Conservation (phyloP, 2,113 vertebrate genomes). For the Aptenodytes forsteri region DNA sequence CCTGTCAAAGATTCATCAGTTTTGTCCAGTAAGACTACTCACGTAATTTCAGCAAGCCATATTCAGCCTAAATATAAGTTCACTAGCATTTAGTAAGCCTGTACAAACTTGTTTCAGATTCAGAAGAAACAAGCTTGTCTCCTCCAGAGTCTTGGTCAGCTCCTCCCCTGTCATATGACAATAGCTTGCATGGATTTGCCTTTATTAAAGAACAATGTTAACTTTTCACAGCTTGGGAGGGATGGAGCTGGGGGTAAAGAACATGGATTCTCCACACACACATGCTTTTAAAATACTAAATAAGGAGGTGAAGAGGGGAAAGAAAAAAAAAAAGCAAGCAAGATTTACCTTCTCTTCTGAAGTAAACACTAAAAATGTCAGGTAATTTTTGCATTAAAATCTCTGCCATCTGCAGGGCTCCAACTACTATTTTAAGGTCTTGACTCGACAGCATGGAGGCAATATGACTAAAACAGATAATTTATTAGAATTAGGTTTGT, state of each 20-base stretch:
- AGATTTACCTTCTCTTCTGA: conserved; percentile 95
- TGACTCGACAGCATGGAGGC: conserved; percentile 99
- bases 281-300: background rate
- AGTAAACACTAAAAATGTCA: conserved; percentile 98
- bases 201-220: background rate
- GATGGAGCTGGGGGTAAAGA: background rate
- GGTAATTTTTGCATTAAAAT: conserved; percentile 99
- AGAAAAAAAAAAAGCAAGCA: background rate
- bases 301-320: background rate
- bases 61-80: background rate
- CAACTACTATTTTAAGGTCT: conserved; percentile 99
- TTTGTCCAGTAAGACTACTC: background rate
- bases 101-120: background rate
- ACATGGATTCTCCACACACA: background rate
- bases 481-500: background rate
- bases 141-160: background rate
- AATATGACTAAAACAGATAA: conserved; percentile 89
- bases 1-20: background rate
- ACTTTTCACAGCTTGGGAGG: background rate
- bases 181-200: background rate
- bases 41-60: background rate
- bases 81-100: background rate
- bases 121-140: background rate
- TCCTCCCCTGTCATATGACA: background rate
- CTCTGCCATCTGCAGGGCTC: conserved; percentile 98